Percentiles rank a stretch among this genome's conserved stretches.
Evolutionary conservation across 2,797 vertebrate genomes (phyloP).

Genomic region (Neosilurus mollespiculum): DNA sequence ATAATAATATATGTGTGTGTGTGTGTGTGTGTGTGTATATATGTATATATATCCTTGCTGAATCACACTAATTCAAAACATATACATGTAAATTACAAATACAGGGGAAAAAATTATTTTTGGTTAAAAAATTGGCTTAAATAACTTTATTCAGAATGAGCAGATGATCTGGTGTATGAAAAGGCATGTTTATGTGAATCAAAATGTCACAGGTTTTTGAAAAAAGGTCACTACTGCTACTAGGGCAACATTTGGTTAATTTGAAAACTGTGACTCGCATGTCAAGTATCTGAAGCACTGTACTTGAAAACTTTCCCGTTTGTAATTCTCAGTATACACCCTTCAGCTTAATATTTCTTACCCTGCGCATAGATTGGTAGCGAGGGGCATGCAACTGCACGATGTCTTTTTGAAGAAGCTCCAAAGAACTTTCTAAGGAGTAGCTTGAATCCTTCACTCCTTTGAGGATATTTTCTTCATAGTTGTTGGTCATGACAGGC

Average conservation of each 20-base stretch:
- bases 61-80: neutral
- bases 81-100: too few relatives aligned
- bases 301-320: neutral
- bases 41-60: too few relatives aligned
- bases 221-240: neutral
- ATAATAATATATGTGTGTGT: too few relatives aligned
- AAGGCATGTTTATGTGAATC: neutral
- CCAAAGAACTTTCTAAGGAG: slow-evolving; percentile 97
- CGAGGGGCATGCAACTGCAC: slow-evolving; percentile 98
- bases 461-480: slow-evolving; percentile 98
- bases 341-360: slow-evolving; percentile 62
- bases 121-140: neutral
- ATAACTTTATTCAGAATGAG: neutral
- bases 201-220: neutral
- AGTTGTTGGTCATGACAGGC: slow-evolving; percentile 99
- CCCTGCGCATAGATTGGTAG: slow-evolving; percentile 99
- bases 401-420: slow-evolving; percentile 98
- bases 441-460: slow-evolving; percentile 97
- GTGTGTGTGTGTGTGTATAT: too few relatives aligned
- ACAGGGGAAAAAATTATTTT: too few relatives aligned
- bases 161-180: neutral
- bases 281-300: neutral
- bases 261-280: neutral
- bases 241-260: neutral
- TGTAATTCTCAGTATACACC: neutral